These are phyloP conservation scores for Cotesia congregata DNA, from an alignment of 2,888 invertebrate genomes.

Conservation along the genomic window DNA sequence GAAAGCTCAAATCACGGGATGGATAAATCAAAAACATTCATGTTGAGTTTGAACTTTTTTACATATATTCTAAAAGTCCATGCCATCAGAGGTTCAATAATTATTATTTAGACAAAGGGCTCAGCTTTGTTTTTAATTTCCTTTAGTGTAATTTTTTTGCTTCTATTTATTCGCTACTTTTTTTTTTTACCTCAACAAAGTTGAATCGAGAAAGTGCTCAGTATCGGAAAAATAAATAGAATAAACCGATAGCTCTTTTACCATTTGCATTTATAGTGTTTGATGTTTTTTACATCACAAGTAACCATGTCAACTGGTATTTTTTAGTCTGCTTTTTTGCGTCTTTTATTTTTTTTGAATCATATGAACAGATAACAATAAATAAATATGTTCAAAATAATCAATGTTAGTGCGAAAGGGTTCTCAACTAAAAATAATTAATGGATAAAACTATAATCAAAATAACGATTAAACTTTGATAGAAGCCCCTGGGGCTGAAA, in stretches of 20 bases:
- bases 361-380: no score
- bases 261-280: not conserved
- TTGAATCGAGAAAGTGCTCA: not conserved
- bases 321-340: no score
- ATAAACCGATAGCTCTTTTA: not conserved
- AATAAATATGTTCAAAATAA: no score
- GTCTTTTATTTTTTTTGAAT: no score
- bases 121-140: not conserved
- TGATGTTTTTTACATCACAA: not conserved
- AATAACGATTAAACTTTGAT: no score
- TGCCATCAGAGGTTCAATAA: not conserved
- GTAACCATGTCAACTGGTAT: not conserved
- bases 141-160: not conserved
- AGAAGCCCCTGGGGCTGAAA: no score
- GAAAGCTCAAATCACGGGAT: not conserved
- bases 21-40: not conserved
- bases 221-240: not conserved
- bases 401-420: no score
- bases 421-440: no score
- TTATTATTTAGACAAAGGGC: not conserved
- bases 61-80: not conserved
- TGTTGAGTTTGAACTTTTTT: not conserved
- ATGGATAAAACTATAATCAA: no score
- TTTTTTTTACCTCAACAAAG: not conserved
- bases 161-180: not conserved